phyloP scores from a whole-genome alignment of 2,113 vertebrate genomes.

The Penelope pileata region DNA sequence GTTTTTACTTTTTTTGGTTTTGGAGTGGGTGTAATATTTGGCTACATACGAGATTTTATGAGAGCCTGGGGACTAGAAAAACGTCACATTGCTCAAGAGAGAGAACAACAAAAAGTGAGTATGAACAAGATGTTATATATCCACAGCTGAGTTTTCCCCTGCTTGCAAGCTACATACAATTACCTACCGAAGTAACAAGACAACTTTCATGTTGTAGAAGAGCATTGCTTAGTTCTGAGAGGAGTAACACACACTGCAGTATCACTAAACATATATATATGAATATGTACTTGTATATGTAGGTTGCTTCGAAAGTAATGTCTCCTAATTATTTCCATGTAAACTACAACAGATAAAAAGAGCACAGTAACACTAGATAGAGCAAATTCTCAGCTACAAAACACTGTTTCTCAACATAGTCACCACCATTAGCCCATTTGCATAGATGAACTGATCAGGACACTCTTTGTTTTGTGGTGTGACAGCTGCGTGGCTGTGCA shows the following conservation, averaged over 20 bases:
- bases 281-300: neutral
- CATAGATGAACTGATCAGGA: too few species aligned
- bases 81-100: constrained; percentile 83
- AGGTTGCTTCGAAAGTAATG: too few species aligned
- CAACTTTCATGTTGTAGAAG: neutral
- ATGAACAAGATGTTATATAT: neutral
- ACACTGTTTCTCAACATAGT: too few species aligned
- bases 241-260: neutral
- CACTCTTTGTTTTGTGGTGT: too few species aligned
- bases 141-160: neutral
- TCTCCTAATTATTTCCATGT: too few species aligned
- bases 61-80: constrained; percentile 90
- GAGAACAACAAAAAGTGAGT: constrained; percentile 91
- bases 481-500: too few species aligned
- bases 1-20: constrained; percentile 91
- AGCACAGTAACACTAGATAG: too few species aligned
- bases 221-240: neutral
- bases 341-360: too few species aligned
- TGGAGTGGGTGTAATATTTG: constrained; percentile 90
- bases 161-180: neutral
- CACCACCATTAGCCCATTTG: too few species aligned
- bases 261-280: neutral
- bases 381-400: too few species aligned
- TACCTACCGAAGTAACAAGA: neutral
- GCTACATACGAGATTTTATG: constrained; percentile 93